Evolutionary conservation across 1,140 invertebrate species (phyloP).

Genomic region (Achroia grisella): DNA sequence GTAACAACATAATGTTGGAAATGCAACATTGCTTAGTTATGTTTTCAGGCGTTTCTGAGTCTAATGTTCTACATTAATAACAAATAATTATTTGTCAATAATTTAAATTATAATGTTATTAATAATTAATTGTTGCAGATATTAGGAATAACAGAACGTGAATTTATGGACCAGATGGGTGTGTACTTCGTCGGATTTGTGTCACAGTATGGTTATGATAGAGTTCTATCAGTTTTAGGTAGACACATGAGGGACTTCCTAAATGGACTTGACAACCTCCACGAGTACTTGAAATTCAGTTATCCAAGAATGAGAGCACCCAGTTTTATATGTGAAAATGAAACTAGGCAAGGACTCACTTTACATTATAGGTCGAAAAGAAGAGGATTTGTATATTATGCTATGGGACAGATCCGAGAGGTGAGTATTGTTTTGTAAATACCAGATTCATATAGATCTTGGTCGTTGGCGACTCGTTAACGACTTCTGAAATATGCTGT

Average conservation of each 20-base stretch:
- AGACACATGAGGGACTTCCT: conserved; percentile 96
- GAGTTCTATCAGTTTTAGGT: conserved; percentile 90
- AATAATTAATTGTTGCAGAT: conserved; percentile 77
- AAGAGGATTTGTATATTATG: conserved; percentile 95
- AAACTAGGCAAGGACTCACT: conserved; percentile 91
- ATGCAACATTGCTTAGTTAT: no score
- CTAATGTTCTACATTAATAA: no score
- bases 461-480: no score
- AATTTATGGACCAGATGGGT: conserved; percentile 94
- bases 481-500: no score
- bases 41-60: no score
- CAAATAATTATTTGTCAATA: no score
- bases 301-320: conserved; percentile 92
- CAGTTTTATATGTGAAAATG: conserved; percentile 97
- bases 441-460: no score
- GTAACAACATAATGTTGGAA: no score
- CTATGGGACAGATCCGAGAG: conserved; percentile 96
- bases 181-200: conserved; percentile 93
- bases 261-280: conserved; percentile 96
- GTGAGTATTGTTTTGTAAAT: conserved; percentile 43
- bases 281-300: conserved; percentile 97
- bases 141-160: conserved; percentile 86
- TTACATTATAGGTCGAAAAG: conserved; percentile 95
- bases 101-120: no score
- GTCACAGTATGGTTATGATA: conserved; percentile 96